A percentile compares a stretch with the other conserved stretches of the same genome.
Conservation (phyloP, 2,113 vertebrate species). For the Periophthalmodon schlosseri region DNA sequence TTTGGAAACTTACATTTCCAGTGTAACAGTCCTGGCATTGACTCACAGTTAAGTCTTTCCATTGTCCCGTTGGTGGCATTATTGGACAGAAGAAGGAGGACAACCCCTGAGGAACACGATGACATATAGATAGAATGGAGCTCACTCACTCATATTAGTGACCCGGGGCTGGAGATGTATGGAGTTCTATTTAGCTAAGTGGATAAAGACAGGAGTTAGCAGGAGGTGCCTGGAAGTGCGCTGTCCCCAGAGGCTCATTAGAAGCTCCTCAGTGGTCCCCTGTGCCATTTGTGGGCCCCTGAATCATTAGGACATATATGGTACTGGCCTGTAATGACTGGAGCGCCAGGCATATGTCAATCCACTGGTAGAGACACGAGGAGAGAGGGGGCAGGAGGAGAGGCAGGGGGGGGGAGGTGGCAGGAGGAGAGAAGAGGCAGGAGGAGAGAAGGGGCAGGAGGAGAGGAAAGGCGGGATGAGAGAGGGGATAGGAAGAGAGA, state of each 20-base stretch:
- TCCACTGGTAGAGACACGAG: slow-evolving; percentile 43
- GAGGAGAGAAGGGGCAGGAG: too few relatives aligned
- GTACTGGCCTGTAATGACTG: slow-evolving; percentile 43
- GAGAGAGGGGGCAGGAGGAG: slow-evolving; percentile 20
- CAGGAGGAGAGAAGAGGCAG: too few relatives aligned
- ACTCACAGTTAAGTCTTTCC: background rate
- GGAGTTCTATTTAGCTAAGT: slow-evolving; percentile 44
- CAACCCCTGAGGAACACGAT: slow-evolving; percentile 8
- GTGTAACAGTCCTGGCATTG: background rate
- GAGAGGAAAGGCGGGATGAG: too few relatives aligned
- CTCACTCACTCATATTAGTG: background rate
- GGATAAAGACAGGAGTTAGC: slow-evolving; percentile 48
- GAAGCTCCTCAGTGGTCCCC: slow-evolving; percentile 32
- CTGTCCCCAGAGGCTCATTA: slow-evolving; percentile 56
- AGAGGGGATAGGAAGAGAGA: too few relatives aligned
- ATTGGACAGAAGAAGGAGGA: background rate
- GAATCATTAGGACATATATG: slow-evolving; percentile 49
- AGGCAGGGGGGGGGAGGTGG: background rate
- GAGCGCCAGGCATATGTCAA: slow-evolving; percentile 32
- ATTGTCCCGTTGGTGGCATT: background rate
- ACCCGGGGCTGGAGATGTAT: slow-evolving; percentile 23
- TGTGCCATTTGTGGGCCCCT: slow-evolving; percentile 23
- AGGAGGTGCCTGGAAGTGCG: slow-evolving; percentile 29
- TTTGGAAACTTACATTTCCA: background rate
- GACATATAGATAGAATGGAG: background rate